Evolutionary conservation across 2,888 invertebrate genomes (phyloP), one percentile per base, ranked within the genome.

Genomic region (Prionchulus punctatus): DNA sequence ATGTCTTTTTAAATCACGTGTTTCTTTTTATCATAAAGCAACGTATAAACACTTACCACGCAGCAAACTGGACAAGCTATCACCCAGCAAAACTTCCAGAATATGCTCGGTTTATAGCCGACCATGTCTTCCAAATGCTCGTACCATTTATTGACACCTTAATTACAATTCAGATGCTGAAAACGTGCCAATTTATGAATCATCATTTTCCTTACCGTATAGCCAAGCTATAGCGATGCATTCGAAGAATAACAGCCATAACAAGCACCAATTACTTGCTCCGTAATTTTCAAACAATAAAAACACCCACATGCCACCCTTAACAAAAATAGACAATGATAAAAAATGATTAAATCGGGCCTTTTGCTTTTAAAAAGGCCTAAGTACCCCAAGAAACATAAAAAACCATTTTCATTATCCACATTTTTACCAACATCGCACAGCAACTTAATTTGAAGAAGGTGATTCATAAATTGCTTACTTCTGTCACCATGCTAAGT

Each of bases 61-160:
- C 92, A 94, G 67, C 96, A 90, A 62, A 83, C 78, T 30, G 96
- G 96, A 43, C 91, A 92, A 55, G 91, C 83, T 55, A 91, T 77
- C 49, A 84, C 83, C 98, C 98, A 98, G 74, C 92, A 92, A 72
- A 94, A 85, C 75, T 96, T 96, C 92, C 94, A 98, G 86, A 91
- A 94, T 62, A 81, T 80, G 61, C 85, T 83, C 0, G 96, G 94
- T 71, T 92, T 91, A 75, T 91, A 96, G n/a, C 96, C 96, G 66
- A 98, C 89, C 96, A 98, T 98, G 69, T 92, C 92, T 63, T 87
- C 86, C 68, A 98, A 84, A 45, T 90, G 91, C 65, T 94, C 91
- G 71, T 92, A 96, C 77, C 94, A 96, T 62, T 90, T 81, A 73
- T 88, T 84, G 1, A 90, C 89, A 1, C 78, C 78, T 77, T n/a